A percentile compares a stretch with the other conserved stretches of the same genome.
Conservation (phyloP, 2,888 invertebrate genomes). For the Rhagonycha fulva region DNA sequence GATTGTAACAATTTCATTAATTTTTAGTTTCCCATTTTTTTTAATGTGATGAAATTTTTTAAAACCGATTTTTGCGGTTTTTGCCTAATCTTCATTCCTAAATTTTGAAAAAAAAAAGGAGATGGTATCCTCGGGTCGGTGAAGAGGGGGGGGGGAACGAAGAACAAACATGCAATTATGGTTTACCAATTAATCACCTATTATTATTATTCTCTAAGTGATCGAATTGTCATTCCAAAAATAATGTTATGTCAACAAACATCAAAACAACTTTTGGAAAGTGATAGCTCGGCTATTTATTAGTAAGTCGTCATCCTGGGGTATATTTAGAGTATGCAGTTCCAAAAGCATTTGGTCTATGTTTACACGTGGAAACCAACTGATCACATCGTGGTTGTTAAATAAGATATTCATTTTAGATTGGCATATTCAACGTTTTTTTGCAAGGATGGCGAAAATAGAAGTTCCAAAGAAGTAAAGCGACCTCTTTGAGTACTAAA, state of each 20-base stretch:
- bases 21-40: no score
- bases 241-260: not conserved
- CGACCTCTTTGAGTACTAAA: not conserved
- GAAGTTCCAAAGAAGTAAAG: not conserved
- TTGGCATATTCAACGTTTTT: slow-evolving; percentile 11
- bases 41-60: no score
- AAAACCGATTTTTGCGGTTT: no score
- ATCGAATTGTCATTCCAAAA: not conserved
- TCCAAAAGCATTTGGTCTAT: slow-evolving; percentile 12
- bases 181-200: not conserved
- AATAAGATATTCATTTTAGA: slow-evolving; percentile 16
- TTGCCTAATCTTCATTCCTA: no score
- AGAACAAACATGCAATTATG: no score
- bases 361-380: slow-evolving; percentile 17
- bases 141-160: no score
- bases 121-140: no score
- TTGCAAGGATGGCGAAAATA: not conserved
- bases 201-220: not conserved
- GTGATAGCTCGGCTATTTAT: not conserved
- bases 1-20: no score
- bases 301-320: not conserved
- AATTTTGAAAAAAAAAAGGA: no score
- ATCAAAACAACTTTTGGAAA: not conserved
- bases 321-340: slow-evolving; percentile 3
- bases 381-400: slow-evolving; percentile 16